phyloP scores from a whole-genome alignment of 2,797 vertebrate species.

The Xenopus petersii region DNA sequence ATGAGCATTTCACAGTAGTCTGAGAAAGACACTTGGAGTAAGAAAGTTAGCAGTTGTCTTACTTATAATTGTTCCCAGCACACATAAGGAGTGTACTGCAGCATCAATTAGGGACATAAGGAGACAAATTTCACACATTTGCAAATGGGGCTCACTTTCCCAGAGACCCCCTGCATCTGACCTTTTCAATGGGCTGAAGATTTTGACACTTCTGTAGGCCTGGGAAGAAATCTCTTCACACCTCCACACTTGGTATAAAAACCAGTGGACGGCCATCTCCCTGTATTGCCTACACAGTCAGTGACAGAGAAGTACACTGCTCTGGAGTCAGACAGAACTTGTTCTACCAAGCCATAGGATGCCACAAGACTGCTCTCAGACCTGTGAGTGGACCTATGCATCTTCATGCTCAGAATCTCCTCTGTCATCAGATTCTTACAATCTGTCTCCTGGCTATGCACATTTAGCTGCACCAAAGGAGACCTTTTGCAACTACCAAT shows the following conservation, averaged over 20 bases:
- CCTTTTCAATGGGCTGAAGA: slow-evolving; percentile 60
- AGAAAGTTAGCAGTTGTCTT: slow-evolving; percentile 60
- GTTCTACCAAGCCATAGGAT: slow-evolving; percentile 49
- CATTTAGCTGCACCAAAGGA: slow-evolving; percentile 33
- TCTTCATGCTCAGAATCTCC: slow-evolving; percentile 69
- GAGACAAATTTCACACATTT: slow-evolving; percentile 89
- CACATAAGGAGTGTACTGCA: slow-evolving; percentile 65
- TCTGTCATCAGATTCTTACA: slow-evolving; percentile 58
- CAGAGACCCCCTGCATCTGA: slow-evolving; percentile 64
- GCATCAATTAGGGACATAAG: slow-evolving; percentile 65
- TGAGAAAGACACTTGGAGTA: slow-evolving; percentile 39
- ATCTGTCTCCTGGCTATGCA: slow-evolving; percentile 59
- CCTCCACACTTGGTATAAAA: slow-evolving; percentile 73
- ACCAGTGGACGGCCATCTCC: slow-evolving; percentile 51
- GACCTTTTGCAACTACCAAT: slow-evolving; percentile 29
- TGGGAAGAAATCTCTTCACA: slow-evolving; percentile 74
- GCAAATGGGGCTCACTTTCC: slow-evolving; percentile 78
- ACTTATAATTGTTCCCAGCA: slow-evolving; percentile 63
- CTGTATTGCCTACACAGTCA: slow-evolving; percentile 49
- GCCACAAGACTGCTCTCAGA: slow-evolving; percentile 45
- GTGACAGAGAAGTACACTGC: slow-evolving; percentile 47
- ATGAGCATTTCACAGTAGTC: slow-evolving; percentile 8
- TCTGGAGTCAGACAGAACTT: slow-evolving; percentile 60
- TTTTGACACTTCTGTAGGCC: slow-evolving; percentile 68
- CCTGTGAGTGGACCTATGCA: slow-evolving; percentile 52